phyloP scores from a whole-genome alignment of 2,113 vertebrate species.

The Tenrec ecaudatus region DNA sequence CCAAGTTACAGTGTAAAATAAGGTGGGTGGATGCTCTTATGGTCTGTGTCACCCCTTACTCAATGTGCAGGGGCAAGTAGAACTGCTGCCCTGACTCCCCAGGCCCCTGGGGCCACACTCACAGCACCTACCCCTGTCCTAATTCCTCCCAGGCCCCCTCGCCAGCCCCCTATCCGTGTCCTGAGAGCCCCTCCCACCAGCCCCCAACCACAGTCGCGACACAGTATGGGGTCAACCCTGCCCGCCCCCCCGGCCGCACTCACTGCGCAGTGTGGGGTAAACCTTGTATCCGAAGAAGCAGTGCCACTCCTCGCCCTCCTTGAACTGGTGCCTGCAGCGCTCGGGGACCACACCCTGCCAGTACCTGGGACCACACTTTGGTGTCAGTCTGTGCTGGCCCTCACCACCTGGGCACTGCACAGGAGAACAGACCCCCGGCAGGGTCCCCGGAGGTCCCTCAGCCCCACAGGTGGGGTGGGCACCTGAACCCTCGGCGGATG shows the following conservation, averaged over 20 bases:
- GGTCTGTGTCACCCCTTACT: no score
- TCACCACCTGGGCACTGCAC: neutral
- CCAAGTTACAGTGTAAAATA: no score
- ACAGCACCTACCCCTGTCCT: no score
- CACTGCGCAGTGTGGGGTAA: slow-evolving; percentile 97
- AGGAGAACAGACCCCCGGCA: fast-evolving
- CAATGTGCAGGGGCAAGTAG: no score
- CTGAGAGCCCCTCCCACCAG: no score
- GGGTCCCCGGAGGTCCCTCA: neutral
- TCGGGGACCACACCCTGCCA: slow-evolving; percentile 96
- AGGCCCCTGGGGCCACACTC: no score
- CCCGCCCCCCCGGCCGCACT: no score
- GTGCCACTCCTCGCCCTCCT: slow-evolving; percentile 98
- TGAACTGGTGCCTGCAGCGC: slow-evolving; percentile 91
- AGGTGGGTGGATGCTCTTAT: no score
- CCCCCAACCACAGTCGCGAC: no score
- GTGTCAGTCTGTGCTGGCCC: neutral
- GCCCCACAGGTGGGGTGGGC: slow-evolving; percentile 9
- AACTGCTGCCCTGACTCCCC: neutral
- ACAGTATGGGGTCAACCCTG: no score
- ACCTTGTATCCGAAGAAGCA: slow-evolving; percentile 99
- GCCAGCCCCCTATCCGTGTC: no score
- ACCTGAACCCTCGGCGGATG: slow-evolving; percentile 97
- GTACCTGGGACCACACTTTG: slow-evolving; percentile 87
- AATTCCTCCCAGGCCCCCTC: no score